Conservation (phyloP, 1,140 invertebrate genomes). For the Drosophila orosa region DNA sequence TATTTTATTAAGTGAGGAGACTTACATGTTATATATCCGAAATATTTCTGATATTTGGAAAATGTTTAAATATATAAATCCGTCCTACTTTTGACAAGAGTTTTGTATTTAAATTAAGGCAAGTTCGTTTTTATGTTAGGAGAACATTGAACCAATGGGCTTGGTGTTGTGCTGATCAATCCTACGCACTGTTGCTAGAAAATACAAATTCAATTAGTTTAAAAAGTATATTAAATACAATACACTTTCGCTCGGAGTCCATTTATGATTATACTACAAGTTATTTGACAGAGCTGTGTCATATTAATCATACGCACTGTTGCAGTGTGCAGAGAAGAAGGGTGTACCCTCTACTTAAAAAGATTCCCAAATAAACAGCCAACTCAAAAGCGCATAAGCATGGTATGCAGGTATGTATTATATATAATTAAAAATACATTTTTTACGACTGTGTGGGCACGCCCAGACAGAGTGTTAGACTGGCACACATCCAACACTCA, state of each 20-base stretch:
- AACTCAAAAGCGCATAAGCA: conserved; percentile 1
- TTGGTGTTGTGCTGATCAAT: background rate
- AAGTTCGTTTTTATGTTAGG: no score
- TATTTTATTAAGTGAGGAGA: background rate
- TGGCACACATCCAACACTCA: conserved; percentile 41
- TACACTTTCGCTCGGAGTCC: no score
- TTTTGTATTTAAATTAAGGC: background rate
- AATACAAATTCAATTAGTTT: background rate
- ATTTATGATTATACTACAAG: background rate
- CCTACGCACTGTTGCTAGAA: conserved; percentile 5
- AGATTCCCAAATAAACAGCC: conserved; percentile 23
- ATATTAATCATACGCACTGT: conserved; percentile 31
- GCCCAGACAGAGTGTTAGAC: conserved; percentile 23
- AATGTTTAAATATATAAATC: background rate
- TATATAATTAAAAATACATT: conserved; percentile 31
- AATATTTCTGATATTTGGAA: background rate
- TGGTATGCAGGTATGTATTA: background rate
- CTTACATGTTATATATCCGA: background rate
- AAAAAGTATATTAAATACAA: background rate
- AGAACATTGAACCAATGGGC: background rate
- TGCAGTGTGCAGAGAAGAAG: background rate
- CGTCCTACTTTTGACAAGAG: background rate
- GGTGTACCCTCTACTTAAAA: background rate
- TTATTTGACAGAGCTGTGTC: no score
- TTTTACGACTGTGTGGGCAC: conserved; percentile 47